These are phyloP conservation scores for Tetraodon nigroviridis DNA, from an alignment of 2,113 vertebrate genomes.

Conservation along the genomic window DNA sequence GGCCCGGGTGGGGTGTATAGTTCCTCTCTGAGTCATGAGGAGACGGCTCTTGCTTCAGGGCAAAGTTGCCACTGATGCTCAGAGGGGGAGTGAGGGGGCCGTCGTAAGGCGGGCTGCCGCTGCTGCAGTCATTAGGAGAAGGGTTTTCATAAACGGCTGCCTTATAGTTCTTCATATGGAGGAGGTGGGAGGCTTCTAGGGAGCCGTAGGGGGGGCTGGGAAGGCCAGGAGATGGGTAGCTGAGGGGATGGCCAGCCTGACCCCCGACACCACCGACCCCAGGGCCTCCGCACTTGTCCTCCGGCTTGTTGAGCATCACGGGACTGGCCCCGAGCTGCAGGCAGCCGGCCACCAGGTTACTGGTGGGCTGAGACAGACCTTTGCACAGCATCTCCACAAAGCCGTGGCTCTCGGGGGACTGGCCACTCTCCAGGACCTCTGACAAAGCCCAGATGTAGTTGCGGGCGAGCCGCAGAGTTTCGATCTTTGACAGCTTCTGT, in stretches of 20 bases:
- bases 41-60: slow-evolving; percentile 89
- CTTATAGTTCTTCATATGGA: slow-evolving; percentile 90
- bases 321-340: slow-evolving; percentile 82
- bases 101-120: slow-evolving; percentile 86
- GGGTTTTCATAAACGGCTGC: slow-evolving; percentile 79
- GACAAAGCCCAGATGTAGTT: slow-evolving; percentile 99
- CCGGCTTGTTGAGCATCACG: slow-evolving; percentile 78
- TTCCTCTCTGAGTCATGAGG: slow-evolving; percentile 84
- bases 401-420: slow-evolving; percentile 85
- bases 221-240: slow-evolving; percentile 88
- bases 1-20: slow-evolving; percentile 66
- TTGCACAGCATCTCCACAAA: slow-evolving; percentile 97
- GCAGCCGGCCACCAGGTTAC: slow-evolving; percentile 93
- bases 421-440: slow-evolving; percentile 88
- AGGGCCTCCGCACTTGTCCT: slow-evolving; percentile 77
- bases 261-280: slow-evolving; percentile 62
- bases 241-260: slow-evolving; percentile 71
- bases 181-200: slow-evolving; percentile 84
- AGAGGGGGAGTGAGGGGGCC: slow-evolving; percentile 90
- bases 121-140: slow-evolving; percentile 78
- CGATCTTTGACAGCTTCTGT: slow-evolving; percentile 96
- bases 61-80: slow-evolving; percentile 91
- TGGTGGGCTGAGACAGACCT: slow-evolving; percentile 96
- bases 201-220: slow-evolving; percentile 94
- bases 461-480: slow-evolving; percentile 88